A percentile compares a stretch with the other conserved stretches of the same genome.
Evolutionary conservation across 2,113 vertebrate species (phyloP).

Genomic region (Galeopterus variegatus): DNA sequence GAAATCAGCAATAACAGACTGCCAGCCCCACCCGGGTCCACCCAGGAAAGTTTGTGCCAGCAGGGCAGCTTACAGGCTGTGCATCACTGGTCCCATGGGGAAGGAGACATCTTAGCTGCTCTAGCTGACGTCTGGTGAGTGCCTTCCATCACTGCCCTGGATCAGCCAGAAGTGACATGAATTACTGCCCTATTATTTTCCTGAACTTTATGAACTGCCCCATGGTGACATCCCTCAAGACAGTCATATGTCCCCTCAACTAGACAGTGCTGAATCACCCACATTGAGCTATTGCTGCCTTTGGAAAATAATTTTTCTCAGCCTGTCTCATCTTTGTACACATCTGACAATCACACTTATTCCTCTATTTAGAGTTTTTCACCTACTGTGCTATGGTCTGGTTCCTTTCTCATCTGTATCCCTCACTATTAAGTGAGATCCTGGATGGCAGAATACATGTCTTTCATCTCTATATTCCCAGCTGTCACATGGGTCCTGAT

Average conservation of each 20-base stretch:
- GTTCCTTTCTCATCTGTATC: not conserved
- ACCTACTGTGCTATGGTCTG: not conserved
- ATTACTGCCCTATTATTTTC: conserved; percentile 27
- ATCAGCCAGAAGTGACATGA: not conserved
- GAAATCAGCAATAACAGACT: not conserved
- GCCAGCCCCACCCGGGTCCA: too few relatives aligned
- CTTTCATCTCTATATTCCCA: not conserved
- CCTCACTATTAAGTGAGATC: not conserved
- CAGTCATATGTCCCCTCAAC: not conserved
- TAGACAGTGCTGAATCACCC: conserved; percentile 4
- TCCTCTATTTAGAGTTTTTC: not conserved
- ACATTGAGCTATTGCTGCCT: not conserved
- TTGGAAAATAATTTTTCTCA: conserved; percentile 1
- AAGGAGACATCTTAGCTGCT: not conserved
- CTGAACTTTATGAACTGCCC: not conserved
- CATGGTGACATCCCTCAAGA: not conserved
- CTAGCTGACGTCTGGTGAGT: not conserved
- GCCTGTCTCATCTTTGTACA: not conserved
- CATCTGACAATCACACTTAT: not conserved
- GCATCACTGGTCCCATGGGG: not conserved
- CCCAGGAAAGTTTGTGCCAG: not conserved
- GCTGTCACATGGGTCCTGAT: not conserved
- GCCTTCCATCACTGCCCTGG: not conserved
- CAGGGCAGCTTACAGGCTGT: not conserved
- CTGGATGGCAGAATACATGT: not conserved